These are phyloP conservation scores for Xenopus borealis DNA, from an alignment of 2,113 vertebrate genomes.

Conservation along the genomic window DNA sequence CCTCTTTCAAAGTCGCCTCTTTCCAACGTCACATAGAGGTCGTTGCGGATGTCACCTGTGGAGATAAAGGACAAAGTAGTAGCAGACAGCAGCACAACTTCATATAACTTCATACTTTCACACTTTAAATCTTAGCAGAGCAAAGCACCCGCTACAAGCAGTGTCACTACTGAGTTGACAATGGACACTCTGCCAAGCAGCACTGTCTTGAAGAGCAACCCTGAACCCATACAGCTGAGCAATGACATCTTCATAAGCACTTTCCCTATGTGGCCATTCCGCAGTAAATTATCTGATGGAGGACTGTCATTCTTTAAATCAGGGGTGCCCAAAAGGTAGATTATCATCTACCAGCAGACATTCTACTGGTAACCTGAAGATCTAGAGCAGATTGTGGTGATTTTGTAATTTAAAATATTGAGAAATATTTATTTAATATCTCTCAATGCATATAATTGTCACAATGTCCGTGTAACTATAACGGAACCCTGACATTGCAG, in stretches of 20 bases:
- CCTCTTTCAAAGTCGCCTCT: conserved; percentile 94
- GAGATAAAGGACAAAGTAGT: conserved; percentile 4
- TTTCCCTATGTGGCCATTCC: neutral
- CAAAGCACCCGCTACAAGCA: neutral
- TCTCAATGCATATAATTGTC: no score
- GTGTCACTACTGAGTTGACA: neutral
- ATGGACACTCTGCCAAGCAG: conserved; percentile 4
- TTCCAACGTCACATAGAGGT: conserved; percentile 91
- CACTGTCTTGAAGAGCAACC: neutral
- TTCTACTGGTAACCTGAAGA: no score
- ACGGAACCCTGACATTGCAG: no score
- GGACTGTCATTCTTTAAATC: no score
- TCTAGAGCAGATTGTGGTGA: neutral
- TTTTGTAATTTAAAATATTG: no score
- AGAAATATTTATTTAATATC: no score
- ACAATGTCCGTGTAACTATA: no score
- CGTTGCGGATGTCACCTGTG: conserved; percentile 90
- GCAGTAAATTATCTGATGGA: no score
- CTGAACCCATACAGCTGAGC: neutral
- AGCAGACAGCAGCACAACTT: neutral
- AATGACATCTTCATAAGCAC: neutral
- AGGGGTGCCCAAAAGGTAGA: no score
- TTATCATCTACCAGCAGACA: no score
- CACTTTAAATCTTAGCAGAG: neutral
- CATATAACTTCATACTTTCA: neutral